Evolutionary conservation across 2,888 invertebrate species (phyloP).

Genomic region (Acrobasis suavella): DNA sequence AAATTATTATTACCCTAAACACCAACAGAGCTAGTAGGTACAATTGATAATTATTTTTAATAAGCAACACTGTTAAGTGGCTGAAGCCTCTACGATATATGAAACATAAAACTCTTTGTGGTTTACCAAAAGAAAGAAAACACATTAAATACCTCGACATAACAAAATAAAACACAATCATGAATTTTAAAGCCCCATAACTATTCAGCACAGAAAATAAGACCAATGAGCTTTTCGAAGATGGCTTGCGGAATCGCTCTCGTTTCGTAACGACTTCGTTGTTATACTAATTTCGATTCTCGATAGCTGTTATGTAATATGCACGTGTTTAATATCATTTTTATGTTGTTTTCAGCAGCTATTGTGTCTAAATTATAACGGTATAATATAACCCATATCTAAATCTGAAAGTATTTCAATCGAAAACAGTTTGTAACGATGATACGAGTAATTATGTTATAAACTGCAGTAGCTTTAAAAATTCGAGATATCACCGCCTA

Average conservation of each 20-base stretch:
- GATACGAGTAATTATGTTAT: no score
- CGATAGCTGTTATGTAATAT: slow-evolving; percentile 9
- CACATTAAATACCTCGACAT: not conserved
- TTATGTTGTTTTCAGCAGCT: not conserved
- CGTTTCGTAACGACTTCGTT: slow-evolving; percentile 16
- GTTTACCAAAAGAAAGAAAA: no score
- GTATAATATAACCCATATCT: not conserved
- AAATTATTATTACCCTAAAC: no score
- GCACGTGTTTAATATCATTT: not conserved
- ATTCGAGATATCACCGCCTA: no score
- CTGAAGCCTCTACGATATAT: no score
- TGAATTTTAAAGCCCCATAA: not conserved
- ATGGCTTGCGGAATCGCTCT: slow-evolving; percentile 16
- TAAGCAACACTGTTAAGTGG: no score
- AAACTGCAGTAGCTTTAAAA: no score
- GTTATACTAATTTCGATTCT: slow-evolving; percentile 20
- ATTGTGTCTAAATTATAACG: slow-evolving; percentile 1
- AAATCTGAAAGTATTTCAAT: not conserved
- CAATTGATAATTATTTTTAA: no score
- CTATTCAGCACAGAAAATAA: slow-evolving; percentile 12
- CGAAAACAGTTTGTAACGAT: no score
- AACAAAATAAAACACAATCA: not conserved
- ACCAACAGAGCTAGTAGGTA: no score
- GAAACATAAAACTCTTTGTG: no score
- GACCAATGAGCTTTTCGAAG: not conserved